Evolutionary conservation across 2,797 vertebrate species (phyloP).

Genomic region (Ptychobarbus kaznakovi): DNA sequence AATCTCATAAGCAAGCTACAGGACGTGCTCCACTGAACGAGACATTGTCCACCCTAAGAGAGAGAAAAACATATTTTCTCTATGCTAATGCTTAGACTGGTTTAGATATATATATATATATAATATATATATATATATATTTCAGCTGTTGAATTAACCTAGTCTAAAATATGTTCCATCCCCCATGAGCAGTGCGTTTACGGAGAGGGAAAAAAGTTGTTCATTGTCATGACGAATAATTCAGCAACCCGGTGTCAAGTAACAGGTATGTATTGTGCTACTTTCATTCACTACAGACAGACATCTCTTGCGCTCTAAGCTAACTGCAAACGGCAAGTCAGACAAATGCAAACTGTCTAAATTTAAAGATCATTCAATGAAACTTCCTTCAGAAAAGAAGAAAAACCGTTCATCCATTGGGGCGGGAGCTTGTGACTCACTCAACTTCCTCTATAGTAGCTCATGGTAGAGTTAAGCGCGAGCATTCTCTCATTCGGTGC

Average conservation of each 20-base stretch:
- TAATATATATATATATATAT: too few species aligned
- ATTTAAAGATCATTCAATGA: conserved; percentile 20
- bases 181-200: background rate
- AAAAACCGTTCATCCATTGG: conserved; percentile 60
- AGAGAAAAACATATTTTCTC: background rate
- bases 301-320: background rate
- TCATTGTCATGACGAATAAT: background rate
- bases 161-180: background rate
- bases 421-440: conserved; percentile 83
- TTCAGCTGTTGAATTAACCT: background rate
- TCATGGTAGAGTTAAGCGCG: conserved; percentile 72
- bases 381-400: conserved; percentile 54
- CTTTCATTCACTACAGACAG: background rate
- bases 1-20: background rate
- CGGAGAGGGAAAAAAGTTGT: background rate
- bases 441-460: conserved; percentile 78
- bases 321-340: background rate
- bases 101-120: background rate
- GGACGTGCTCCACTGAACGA: background rate
- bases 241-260: background rate
- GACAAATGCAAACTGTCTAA: background rate
- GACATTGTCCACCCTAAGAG: background rate
- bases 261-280: background rate
- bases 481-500: conserved; percentile 65
- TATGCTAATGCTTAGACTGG: background rate